phyloP scores from a whole-genome alignment of 2,797 vertebrate species.

The Pyrrhura leucotis region DNA sequence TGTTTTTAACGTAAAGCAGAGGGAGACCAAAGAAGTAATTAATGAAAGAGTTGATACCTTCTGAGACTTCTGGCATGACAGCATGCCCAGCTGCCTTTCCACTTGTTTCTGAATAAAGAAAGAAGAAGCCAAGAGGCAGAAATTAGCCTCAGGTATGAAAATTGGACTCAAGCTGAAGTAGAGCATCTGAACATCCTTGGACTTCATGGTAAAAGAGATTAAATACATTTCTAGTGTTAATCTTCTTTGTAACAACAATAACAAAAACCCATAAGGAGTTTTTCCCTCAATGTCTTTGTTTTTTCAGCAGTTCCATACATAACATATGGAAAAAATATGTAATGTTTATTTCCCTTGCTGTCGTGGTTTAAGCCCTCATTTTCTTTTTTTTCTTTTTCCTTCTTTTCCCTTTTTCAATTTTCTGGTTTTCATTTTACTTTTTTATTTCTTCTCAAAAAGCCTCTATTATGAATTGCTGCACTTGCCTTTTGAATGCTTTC shows the following conservation, averaged over 20 bases:
- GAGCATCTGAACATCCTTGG: background rate
- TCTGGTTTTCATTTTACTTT: background rate
- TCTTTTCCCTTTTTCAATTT: background rate
- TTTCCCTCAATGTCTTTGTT: background rate
- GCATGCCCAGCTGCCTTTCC: conserved; percentile 22
- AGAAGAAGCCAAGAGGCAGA: background rate
- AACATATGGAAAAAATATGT: background rate
- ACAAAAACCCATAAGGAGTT: background rate
- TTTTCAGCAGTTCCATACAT: background rate
- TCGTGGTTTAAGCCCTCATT: fast-evolving
- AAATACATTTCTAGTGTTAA: background rate
- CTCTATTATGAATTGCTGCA: background rate
- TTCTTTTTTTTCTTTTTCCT: background rate
- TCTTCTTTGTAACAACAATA: background rate
- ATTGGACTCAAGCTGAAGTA: background rate
- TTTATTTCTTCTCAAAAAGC: background rate
- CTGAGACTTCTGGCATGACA: conserved; percentile 36
- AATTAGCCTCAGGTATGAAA: conserved; percentile 3
- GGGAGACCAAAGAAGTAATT: conserved; percentile 52
- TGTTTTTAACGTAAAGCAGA: conserved; percentile 55
- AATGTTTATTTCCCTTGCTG: background rate
- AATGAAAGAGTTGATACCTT: conserved; percentile 51
- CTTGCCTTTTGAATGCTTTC: background rate
- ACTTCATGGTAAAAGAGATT: background rate
- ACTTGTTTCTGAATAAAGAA: conserved; percentile 14